A percentile compares a stretch with the other conserved stretches of the same genome.
phyloP scores from a whole-genome alignment of 1,140 invertebrate species.

The Physella acuta region DNA sequence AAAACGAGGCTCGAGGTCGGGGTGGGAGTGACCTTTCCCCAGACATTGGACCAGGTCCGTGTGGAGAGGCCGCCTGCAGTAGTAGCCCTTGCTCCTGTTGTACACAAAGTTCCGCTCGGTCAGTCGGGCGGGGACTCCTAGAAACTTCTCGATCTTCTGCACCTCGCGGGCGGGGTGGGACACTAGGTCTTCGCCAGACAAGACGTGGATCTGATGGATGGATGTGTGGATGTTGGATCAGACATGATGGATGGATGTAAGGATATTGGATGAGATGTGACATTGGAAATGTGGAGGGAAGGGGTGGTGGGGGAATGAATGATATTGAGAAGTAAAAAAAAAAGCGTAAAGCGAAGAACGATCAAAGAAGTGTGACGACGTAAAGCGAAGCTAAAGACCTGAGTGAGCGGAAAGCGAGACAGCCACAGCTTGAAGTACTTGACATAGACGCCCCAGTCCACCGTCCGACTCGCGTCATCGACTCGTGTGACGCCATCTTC shows the following conservation, averaged over 20 bases:
- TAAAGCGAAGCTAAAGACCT: neutral
- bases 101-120: constrained; percentile 54
- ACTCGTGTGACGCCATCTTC: neutral
- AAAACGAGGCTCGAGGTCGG: constrained; percentile 73
- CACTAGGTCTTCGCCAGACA: constrained; percentile 52
- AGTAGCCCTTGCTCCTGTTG: constrained; percentile 61
- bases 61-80: constrained; percentile 56
- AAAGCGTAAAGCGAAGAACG: neutral
- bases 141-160: constrained; percentile 49
- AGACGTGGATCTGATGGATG: constrained; percentile 57
- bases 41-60: constrained; percentile 66
- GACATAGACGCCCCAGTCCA: constrained; percentile 8
- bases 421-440: constrained; percentile 2
- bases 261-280: too few relatives aligned
- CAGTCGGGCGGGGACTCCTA: constrained; percentile 46
- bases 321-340: too few relatives aligned
- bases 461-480: neutral
- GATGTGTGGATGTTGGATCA: too few relatives aligned
- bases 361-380: neutral
- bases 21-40: constrained; percentile 88
- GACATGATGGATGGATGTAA: too few relatives aligned
- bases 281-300: too few relatives aligned
- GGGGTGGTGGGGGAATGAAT: too few relatives aligned
- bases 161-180: constrained; percentile 49
- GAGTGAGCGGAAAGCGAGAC: neutral